phyloP scores from a whole-genome alignment of 2,888 invertebrate species.

The Amphipyra tragopoginis region DNA sequence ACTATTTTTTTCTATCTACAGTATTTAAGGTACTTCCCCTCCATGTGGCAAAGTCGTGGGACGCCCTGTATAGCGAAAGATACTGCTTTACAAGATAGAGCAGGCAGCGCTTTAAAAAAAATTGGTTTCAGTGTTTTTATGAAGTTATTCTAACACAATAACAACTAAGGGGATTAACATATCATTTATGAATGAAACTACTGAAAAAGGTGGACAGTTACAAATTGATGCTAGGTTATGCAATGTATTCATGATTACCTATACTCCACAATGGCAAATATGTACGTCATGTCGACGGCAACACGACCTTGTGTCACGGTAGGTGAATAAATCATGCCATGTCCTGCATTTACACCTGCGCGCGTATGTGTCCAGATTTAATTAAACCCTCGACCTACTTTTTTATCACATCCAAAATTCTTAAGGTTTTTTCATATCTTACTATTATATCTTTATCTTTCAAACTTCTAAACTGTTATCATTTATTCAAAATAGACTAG shows the following conservation, averaged over 20 bases:
- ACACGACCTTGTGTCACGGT: constrained; percentile 65
- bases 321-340: constrained; percentile 41
- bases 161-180: background rate
- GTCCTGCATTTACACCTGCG: constrained; percentile 38
- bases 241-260: constrained; percentile 48
- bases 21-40: too few species aligned
- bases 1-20: too few species aligned
- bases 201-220: constrained; percentile 22
- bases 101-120: too few species aligned
- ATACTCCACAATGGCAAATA: constrained; percentile 38
- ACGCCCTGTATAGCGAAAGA: too few species aligned
- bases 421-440: too few species aligned
- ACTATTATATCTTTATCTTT: too few species aligned
- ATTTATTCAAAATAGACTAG: too few species aligned
- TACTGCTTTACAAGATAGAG: too few species aligned
- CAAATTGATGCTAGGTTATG: constrained; percentile 39
- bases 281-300: constrained; percentile 49
- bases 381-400: constrained; percentile 21
- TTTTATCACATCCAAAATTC: too few species aligned
- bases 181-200: constrained; percentile 45
- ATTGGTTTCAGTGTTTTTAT: too few species aligned
- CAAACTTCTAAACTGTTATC: too few species aligned
- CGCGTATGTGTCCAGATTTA: constrained; percentile 1
- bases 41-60: too few species aligned
- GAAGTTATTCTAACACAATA: background rate